Evolutionary conservation across 2,888 invertebrate genomes (phyloP).

Genomic region (Parapristionchus giblindavisi): DNA sequence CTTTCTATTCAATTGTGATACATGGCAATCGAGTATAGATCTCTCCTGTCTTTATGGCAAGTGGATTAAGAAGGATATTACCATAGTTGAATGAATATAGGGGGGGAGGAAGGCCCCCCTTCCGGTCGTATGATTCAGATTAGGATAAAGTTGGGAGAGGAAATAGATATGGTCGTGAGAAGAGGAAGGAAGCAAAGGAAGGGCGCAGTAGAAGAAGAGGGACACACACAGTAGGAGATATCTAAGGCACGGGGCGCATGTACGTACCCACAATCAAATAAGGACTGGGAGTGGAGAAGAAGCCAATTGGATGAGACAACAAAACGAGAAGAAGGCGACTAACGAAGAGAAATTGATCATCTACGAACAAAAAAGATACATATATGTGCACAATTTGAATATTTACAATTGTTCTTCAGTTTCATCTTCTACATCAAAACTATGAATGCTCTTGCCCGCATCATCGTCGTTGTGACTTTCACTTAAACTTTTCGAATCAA

Average conservation of each 20-base stretch:
- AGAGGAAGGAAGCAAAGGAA: conserved; percentile 21
- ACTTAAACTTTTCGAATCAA: conserved; percentile 26
- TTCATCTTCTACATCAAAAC: conserved; percentile 34
- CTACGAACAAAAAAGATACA: neutral
- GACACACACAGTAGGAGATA: conserved; percentile 6
- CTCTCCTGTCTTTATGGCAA: conserved; percentile 34
- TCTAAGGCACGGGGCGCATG: no score
- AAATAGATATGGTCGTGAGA: neutral
- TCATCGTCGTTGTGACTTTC: neutral
- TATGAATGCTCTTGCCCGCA: conserved; percentile 18
- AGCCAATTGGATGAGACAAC: conserved; percentile 20
- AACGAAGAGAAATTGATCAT: conserved; percentile 5
- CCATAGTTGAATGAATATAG: neutral
- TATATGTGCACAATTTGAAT: neutral
- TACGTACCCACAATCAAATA: conserved; percentile 36
- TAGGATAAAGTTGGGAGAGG: no score
- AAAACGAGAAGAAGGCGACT: conserved; percentile 24
- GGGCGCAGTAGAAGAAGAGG: conserved; percentile 7
- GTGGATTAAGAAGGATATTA: conserved; percentile 26
- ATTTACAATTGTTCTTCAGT: conserved; percentile 36
- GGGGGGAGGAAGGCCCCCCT: neutral
- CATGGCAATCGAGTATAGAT: conserved; percentile 17
- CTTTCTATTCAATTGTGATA: conserved; percentile 3
- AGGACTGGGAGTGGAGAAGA: conserved; percentile 23
- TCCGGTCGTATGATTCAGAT: no score